Percentiles rank a stretch among this genome's conserved stretches.
Evolutionary conservation across 2,113 vertebrate species (phyloP).

Genomic region (Nymphicus hollandicus): DNA sequence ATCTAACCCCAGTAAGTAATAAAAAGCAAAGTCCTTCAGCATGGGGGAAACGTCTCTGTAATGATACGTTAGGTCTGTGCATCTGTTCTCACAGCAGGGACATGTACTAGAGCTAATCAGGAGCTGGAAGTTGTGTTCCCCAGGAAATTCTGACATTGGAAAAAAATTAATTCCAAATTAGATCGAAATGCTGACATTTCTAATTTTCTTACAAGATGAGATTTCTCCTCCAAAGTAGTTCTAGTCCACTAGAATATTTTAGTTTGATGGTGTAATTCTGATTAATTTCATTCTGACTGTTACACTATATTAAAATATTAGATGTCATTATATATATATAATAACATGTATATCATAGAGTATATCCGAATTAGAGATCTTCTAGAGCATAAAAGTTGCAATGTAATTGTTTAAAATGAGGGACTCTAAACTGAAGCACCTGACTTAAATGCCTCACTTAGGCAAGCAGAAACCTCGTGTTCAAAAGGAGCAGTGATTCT

Average conservation of each 20-base stretch:
- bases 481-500: background rate
- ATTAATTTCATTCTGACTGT: background rate
- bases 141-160: constrained; percentile 50
- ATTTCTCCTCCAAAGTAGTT: constrained; percentile 38
- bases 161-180: constrained; percentile 66
- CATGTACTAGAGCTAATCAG: constrained; percentile 62
- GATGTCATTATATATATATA: constrained; percentile 25
- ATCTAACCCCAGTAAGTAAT: constrained; percentile 63
- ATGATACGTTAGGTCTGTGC: constrained; percentile 57
- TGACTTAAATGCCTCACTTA: background rate
- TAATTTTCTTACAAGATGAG: constrained; percentile 55
- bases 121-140: constrained; percentile 64
- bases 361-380: background rate
- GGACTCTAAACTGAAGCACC: background rate
- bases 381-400: background rate
- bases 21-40: constrained; percentile 69
- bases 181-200: constrained; percentile 37
- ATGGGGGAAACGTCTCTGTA: constrained; percentile 66
- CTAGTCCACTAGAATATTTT: constrained; percentile 11
- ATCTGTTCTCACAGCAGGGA: constrained; percentile 68
- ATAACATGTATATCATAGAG: background rate
- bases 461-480: background rate
- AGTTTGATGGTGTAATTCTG: constrained; percentile 8
- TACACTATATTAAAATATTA: constrained; percentile 30
- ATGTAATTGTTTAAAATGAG: background rate